These are phyloP conservation scores for Melanotaenia trifasciata DNA, from an alignment of 2,797 vertebrate species.

Conservation along the genomic window DNA sequence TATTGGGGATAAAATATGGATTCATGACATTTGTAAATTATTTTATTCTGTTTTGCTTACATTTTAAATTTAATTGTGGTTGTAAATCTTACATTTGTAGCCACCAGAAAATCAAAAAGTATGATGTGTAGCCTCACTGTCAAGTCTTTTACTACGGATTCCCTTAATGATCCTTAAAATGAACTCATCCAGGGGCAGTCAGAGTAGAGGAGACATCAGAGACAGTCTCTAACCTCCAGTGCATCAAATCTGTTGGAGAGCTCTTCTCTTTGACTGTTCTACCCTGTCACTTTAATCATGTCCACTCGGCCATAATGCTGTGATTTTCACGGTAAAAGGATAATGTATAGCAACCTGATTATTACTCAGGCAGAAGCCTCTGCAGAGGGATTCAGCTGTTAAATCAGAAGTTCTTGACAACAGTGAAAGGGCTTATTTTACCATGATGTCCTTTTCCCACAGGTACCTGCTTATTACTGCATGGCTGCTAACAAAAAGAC, in stretches of 20 bases:
- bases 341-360: slow-evolving; percentile 6
- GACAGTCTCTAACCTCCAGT: neutral
- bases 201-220: neutral
- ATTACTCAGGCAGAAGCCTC: slow-evolving; percentile 17
- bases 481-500: slow-evolving; percentile 6
- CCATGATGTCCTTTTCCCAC: slow-evolving; percentile 20
- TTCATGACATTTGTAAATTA: no score
- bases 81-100: no score
- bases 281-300: neutral
- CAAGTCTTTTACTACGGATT: neutral
- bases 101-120: no score
- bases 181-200: neutral
- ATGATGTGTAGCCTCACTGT: neutral
- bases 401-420: slow-evolving; percentile 24
- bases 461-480: slow-evolving; percentile 11
- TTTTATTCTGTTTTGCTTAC: no score
- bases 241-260: neutral
- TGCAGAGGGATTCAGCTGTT: slow-evolving; percentile 39
- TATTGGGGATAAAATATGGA: no score
- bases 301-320: neutral
- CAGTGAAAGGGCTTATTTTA: slow-evolving; percentile 24
- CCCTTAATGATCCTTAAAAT: neutral
- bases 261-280: neutral
- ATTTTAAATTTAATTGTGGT: no score
- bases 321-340: slow-evolving; percentile 5